Evolutionary conservation across 2,113 vertebrate species (phyloP).

Genomic region (Grantiella picta): DNA sequence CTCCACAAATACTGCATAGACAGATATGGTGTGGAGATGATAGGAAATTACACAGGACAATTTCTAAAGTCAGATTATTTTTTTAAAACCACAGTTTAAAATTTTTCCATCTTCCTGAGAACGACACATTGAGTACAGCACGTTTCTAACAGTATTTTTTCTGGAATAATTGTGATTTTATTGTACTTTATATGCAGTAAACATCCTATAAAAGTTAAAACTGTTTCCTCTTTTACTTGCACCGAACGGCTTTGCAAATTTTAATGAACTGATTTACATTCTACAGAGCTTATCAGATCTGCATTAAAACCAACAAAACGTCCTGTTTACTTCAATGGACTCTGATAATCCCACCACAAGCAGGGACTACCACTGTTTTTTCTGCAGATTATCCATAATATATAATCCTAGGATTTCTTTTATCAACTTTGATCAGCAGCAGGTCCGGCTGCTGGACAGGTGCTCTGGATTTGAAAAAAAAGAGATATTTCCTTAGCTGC

Average conservation of each 20-base stretch:
- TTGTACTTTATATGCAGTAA: conserved; percentile 1
- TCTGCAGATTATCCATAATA: background rate
- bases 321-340: conserved; percentile 14
- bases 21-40: background rate
- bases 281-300: conserved; percentile 15
- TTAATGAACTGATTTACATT: conserved; percentile 49
- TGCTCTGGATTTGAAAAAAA: background rate
- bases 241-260: background rate
- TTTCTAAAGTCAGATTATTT: background rate
- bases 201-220: conserved; percentile 18
- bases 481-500: background rate
- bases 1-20: background rate
- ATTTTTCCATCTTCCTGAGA: background rate
- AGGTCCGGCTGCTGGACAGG: background rate
- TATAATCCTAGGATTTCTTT: background rate
- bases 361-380: background rate
- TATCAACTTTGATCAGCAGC: conserved; percentile 8
- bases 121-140: background rate
- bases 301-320: background rate
- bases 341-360: background rate
- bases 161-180: background rate
- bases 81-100: background rate
- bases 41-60: background rate
- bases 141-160: background rate
- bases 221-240: background rate